These are phyloP conservation scores for Gymnocephalus cernua DNA, from an alignment of 2,113 vertebrate species.

Conservation along the genomic window DNA sequence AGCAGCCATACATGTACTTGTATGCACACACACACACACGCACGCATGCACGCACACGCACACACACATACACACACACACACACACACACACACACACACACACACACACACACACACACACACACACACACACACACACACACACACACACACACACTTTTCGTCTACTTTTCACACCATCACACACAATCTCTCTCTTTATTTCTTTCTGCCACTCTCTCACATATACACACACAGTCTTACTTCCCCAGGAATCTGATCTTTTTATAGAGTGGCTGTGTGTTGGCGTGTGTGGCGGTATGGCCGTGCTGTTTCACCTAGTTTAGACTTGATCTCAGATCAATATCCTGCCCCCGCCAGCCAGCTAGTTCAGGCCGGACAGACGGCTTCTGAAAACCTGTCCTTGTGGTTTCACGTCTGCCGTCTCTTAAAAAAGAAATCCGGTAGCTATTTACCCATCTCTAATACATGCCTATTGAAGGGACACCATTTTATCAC, in stretches of 20 bases:
- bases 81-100: background rate
- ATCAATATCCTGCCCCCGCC: constrained; percentile 80
- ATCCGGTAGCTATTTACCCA: constrained; percentile 20
- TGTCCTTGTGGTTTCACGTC: constrained; percentile 61
- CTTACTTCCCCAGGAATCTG: constrained; percentile 57
- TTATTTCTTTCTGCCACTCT: constrained; percentile 2
- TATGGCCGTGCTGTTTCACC: constrained; percentile 68
- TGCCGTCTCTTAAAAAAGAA: constrained; percentile 29
- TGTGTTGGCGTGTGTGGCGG: constrained; percentile 68
- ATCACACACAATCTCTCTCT: constrained; percentile 4
- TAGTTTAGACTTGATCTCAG: constrained; percentile 76
- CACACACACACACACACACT: constrained; percentile 1
- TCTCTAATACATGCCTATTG: constrained; percentile 2
- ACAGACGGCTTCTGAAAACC: constrained; percentile 61
- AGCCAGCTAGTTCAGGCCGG: constrained; percentile 61
- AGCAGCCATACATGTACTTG: constrained; percentile 25
- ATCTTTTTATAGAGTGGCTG: constrained; percentile 75
- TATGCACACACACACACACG: constrained; percentile 10
- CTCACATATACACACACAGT: constrained; percentile 18
- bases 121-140: constrained; percentile 23
- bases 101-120: constrained; percentile 23
- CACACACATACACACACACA: constrained; percentile 30
- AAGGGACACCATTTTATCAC: background rate
- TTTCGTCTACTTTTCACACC: constrained; percentile 33
- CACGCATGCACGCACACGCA: constrained; percentile 19